Percentiles rank a stretch among this genome's conserved stretches.
Evolutionary conservation across 2,888 invertebrate species (phyloP).

Genomic region (Empis stercorea): DNA sequence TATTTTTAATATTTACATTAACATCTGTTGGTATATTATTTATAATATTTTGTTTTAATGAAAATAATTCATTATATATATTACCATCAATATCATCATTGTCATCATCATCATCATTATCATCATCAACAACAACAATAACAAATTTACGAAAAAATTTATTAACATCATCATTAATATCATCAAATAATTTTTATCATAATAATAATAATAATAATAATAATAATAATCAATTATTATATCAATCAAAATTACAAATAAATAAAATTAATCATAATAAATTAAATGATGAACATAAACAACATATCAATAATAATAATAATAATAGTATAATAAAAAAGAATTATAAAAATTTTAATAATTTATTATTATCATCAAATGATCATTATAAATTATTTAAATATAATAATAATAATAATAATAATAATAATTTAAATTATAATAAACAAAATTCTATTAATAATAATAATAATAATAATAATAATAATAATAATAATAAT

Average conservation of each 20-base stretch:
- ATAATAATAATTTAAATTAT: not conserved
- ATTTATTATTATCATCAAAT: too few species aligned
- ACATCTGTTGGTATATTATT: slow-evolving; percentile 16
- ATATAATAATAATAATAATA: too few species aligned
- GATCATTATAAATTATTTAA: too few species aligned
- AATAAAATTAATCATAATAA: too few species aligned
- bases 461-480: not conserved
- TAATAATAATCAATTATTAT: too few species aligned
- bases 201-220: not conserved
- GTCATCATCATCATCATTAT: not conserved
- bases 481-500: slow-evolving; percentile 4
- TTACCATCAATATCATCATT: not conserved
- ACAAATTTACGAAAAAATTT: slow-evolving; percentile 3
- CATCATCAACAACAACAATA: slow-evolving; percentile 3
- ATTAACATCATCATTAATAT: not conserved
- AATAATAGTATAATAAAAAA: not conserved
- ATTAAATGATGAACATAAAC: not conserved
- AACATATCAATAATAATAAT: not conserved
- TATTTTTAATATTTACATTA: slow-evolving; percentile 16
- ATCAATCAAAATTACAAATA: too few species aligned
- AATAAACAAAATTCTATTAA: not conserved
- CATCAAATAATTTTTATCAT: too few species aligned
- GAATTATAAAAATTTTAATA: too few species aligned
- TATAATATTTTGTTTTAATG: slow-evolving; percentile 16
- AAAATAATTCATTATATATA: slow-evolving; percentile 10